Base-by-base conservation (phyloP, 1,140 invertebrate species). In the Ceratina japonica region DNA sequence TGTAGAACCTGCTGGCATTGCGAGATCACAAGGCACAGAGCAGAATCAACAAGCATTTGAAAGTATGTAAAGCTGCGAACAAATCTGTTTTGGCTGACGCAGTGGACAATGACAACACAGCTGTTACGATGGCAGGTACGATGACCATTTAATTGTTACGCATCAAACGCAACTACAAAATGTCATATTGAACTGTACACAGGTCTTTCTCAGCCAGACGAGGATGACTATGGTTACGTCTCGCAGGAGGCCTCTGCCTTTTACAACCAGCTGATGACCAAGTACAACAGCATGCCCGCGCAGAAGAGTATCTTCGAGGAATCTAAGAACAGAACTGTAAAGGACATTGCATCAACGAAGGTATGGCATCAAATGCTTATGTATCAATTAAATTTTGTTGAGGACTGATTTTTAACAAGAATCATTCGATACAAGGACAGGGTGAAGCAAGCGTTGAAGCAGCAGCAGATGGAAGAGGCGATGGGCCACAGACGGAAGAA, bases 151-250 rank as follows among this genome's bases (percentile, higher is more conserved):
- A 31, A 31, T 31, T 31, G 27, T 31, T 31, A 31, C 1, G 4
- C 27, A 31, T 31, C 27, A 4, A 31, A 31, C 27, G 27, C 27
- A 31, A 31, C 27, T 31, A 31, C 4, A 4, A 31, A 4, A 31
- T 31, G 4, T 31, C 27, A 31, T 31, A 4, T 31, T 31, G 4
- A 31, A 31, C 27, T 80, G 59, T 69, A 79, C 78, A 59, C 76
- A 94, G 95, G 95, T 22, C 94, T 94, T 7, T 94, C 94, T n/a
- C 96, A 97, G 86, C 96, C 96, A 0, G 97, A 97, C 87, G 96
- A 97, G 90, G 97, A 98, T 93, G 97, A 98, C 89, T 98, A 98
- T 90, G 96, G 97, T 7, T 98, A 97, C 89, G 96, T 96, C 18
- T 97, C 97, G 0, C 95, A 96, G 85, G 95, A 96, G 89, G 96